Conservation (phyloP, 2,113 vertebrate genomes). For the Gobiocypris rarus region DNA sequence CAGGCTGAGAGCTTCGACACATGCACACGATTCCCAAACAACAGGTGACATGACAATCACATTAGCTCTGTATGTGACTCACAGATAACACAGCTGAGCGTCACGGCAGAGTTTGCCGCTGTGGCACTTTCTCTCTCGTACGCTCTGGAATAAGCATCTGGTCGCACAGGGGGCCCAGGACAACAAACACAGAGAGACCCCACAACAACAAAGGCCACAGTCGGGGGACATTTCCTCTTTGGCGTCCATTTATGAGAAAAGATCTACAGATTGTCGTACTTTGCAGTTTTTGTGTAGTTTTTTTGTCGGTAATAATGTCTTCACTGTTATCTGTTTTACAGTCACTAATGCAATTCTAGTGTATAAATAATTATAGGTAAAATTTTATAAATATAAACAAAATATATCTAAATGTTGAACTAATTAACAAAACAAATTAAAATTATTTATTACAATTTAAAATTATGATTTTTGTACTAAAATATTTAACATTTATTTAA, state of each 20-base stretch:
- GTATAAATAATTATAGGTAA: too few relatives aligned
- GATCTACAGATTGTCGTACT: too few relatives aligned
- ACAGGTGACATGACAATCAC: not conserved
- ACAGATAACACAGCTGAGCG: not conserved
- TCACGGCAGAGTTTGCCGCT: not conserved
- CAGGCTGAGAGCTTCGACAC: not conserved
- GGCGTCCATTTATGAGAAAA: not conserved
- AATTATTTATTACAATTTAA: not conserved
- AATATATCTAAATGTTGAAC: not conserved
- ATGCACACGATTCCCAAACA: conserved; percentile 27
- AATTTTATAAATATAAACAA: not conserved
- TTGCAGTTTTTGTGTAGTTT: too few relatives aligned
- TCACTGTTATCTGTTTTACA: not conserved
- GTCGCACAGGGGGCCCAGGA: not conserved
- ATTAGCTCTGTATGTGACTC: not conserved
- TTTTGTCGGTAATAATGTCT: not conserved
- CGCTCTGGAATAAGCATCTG: conserved; percentile 8
- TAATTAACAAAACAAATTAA: not conserved
- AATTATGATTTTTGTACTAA: too few relatives aligned
- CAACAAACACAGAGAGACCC: not conserved
- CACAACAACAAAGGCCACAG: not conserved
- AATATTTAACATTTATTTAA: too few relatives aligned
- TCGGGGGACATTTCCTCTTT: not conserved
- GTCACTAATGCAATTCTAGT: too few relatives aligned
- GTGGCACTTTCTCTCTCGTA: not conserved